These are phyloP conservation scores for Furnarius figulus DNA, from an alignment of 2,113 vertebrate genomes.

Conservation along the genomic window DNA sequence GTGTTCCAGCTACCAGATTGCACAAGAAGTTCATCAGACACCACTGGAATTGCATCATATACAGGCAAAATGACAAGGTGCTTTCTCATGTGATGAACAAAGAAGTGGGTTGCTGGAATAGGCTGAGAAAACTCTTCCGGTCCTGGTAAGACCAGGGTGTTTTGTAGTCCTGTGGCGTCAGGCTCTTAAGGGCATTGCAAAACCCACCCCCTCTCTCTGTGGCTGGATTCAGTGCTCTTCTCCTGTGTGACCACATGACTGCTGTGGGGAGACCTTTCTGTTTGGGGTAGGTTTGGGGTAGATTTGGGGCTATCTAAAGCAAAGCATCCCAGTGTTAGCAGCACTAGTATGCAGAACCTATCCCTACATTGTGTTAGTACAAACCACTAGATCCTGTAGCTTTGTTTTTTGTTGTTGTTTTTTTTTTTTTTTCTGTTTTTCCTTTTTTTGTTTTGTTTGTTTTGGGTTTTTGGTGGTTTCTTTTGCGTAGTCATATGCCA, in stretches of 20 bases:
- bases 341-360: not conserved
- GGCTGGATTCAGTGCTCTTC: not conserved
- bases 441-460: no score
- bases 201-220: not conserved
- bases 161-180: not conserved
- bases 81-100: not conserved
- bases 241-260: not conserved
- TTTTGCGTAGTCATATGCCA: not conserved
- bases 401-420: not conserved
- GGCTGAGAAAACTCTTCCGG: not conserved
- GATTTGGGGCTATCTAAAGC: not conserved
- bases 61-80: not conserved
- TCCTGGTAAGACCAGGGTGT: not conserved
- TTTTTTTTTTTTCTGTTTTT: no score
- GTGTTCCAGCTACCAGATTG: not conserved
- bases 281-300: not conserved
- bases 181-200: not conserved
- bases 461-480: no score
- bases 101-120: not conserved
- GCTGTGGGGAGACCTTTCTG: not conserved
- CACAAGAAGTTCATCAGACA: not conserved
- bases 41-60: not conserved
- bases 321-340: not conserved
- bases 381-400: not conserved
- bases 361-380: not conserved